phyloP scores from a whole-genome alignment of 1,140 invertebrate genomes.

The Drosophila novamexicana region DNA sequence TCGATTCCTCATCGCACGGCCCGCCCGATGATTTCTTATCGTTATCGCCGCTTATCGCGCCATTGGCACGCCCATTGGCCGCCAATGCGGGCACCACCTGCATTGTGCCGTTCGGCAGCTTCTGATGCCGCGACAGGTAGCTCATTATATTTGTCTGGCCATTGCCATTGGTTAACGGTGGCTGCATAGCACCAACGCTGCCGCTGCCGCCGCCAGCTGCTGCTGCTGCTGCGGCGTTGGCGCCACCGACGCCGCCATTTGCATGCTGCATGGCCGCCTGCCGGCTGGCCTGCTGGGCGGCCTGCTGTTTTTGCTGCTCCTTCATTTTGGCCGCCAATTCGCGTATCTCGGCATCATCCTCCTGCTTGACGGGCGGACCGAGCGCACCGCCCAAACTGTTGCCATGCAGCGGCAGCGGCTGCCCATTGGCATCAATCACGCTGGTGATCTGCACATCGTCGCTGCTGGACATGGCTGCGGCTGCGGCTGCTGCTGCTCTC shows the following conservation, averaged over 20 bases:
- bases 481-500: slow-evolving; percentile 12
- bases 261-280: slow-evolving; percentile 78
- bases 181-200: slow-evolving; percentile 57
- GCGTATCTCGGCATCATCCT: slow-evolving; percentile 94
- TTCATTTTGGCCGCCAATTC: slow-evolving; percentile 94
- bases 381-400: slow-evolving; percentile 62
- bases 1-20: slow-evolving; percentile 90
- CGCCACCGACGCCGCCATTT: slow-evolving; percentile 66
- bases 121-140: slow-evolving; percentile 86
- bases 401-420: slow-evolving; percentile 70
- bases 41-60: slow-evolving; percentile 21
- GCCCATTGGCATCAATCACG: slow-evolving; percentile 78
- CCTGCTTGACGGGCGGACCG: slow-evolving; percentile 88
- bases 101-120: slow-evolving; percentile 79
- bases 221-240: slow-evolving; percentile 17
- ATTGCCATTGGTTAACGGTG: slow-evolving; percentile 75
- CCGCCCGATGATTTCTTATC: slow-evolving; percentile 42
- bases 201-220: slow-evolving; percentile 24
- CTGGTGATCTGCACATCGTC: slow-evolving; percentile 75
- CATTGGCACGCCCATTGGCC: slow-evolving; percentile 56
- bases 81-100: slow-evolving; percentile 63
- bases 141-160: slow-evolving; percentile 87
- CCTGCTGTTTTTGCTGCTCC: slow-evolving; percentile 89
- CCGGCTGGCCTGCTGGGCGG: slow-evolving; percentile 70
- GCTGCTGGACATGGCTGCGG: slow-evolving; percentile 46